A percentile compares a stretch with the other conserved stretches of the same genome.
Conservation (phyloP, 1,140 invertebrate genomes). For the Cyclargus thomasi region DNA sequence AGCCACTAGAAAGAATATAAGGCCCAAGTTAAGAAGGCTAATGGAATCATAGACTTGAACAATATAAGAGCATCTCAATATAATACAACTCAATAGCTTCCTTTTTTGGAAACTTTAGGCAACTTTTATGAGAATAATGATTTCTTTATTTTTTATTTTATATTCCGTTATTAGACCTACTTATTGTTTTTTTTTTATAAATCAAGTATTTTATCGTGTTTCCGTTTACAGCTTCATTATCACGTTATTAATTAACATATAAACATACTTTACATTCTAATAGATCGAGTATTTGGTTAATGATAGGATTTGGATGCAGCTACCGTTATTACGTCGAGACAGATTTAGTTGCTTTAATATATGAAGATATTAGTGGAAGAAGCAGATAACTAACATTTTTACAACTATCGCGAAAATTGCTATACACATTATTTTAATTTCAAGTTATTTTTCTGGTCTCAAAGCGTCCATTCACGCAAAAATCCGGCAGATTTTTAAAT, state of each 20-base stretch:
- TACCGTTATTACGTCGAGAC: neutral
- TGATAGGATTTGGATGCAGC: neutral
- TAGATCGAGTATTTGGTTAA: neutral
- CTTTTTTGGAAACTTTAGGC: neutral
- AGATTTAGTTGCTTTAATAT: neutral
- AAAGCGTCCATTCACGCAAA: too few relatives aligned
- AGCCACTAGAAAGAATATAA: too few relatives aligned
- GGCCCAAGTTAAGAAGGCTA: too few relatives aligned
- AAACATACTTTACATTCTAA: neutral
- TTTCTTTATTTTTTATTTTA: neutral
- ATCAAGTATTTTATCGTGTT: neutral
- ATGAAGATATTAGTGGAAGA: too few relatives aligned
- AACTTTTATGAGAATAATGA: neutral
- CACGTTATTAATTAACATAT: neutral
- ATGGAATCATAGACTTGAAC: too few relatives aligned
- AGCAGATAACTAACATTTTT: too few relatives aligned
- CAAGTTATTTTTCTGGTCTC: too few relatives aligned
- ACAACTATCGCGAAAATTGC: too few relatives aligned
- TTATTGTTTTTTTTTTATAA: neutral
- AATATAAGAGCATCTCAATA: too few relatives aligned
- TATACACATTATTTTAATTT: too few relatives aligned
- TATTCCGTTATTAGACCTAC: neutral
- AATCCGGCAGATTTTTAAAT: too few relatives aligned
- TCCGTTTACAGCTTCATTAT: neutral
- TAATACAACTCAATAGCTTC: neutral